These are phyloP conservation scores for Rhinatrema bivittatum DNA, from an alignment of 2,797 vertebrate species.

Conservation along the genomic window DNA sequence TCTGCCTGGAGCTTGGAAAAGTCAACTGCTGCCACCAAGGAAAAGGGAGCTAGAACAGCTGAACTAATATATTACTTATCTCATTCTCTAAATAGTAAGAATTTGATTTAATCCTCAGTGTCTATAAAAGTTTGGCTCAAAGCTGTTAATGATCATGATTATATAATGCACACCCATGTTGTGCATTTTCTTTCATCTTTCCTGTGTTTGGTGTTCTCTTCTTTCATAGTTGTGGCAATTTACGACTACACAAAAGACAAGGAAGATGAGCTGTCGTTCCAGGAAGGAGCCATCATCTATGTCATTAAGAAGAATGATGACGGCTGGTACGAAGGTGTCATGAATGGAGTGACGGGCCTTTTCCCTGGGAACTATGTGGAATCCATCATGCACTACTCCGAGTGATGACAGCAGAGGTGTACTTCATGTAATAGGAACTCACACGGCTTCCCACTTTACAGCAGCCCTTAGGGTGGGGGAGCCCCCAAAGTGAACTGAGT, in stretches of 20 bases:
- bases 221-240: constrained; percentile 88
- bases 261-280: constrained; percentile 96
- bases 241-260: constrained; percentile 96
- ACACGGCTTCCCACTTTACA: constrained; percentile 42
- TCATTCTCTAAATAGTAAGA: too few relatives aligned
- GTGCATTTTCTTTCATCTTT: too few relatives aligned
- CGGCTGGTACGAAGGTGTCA: constrained; percentile 95
- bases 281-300: constrained; percentile 97
- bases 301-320: constrained; percentile 99
- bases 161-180: too few relatives aligned
- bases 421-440: constrained; percentile 27
- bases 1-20: too few relatives aligned
- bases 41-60: too few relatives aligned
- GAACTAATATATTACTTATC: too few relatives aligned
- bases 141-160: too few relatives aligned
- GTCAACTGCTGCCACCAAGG: too few relatives aligned
- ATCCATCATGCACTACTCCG: constrained; percentile 97
- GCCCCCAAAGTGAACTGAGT: constrained; percentile 38
- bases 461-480: constrained; percentile 38
- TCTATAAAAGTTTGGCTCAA: too few relatives aligned
- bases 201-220: constrained; percentile 7
- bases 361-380: constrained; percentile 98
- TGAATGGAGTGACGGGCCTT: constrained; percentile 93
- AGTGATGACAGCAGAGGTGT: constrained; percentile 58
- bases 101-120: too few relatives aligned